These are phyloP conservation scores for Pteropus rufus DNA, from an alignment of 2,797 vertebrate genomes.

Conservation along the genomic window DNA sequence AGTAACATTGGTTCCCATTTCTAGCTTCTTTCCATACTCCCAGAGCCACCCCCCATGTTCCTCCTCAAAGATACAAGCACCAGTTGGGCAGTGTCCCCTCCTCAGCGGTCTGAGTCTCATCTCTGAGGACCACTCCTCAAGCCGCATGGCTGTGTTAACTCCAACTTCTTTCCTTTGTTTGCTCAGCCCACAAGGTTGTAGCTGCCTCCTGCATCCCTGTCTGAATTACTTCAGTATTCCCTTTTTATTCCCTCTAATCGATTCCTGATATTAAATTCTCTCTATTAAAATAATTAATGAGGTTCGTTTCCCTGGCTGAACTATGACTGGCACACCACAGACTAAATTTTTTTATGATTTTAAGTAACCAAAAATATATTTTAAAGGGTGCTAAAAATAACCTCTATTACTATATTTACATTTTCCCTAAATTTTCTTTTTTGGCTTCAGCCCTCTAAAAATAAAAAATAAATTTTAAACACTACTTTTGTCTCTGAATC, in stretches of 20 bases:
- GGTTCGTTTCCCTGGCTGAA: background rate
- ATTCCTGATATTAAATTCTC: background rate
- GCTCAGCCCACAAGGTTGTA: background rate
- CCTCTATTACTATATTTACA: background rate
- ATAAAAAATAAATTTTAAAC: background rate
- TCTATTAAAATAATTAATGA: too few relatives aligned
- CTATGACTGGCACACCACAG: background rate
- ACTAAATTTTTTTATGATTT: background rate
- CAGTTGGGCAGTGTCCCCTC: background rate
- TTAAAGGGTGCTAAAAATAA: background rate
- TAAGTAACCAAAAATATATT: background rate
- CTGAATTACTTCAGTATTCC: background rate
- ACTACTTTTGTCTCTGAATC: background rate
- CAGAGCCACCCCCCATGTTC: background rate
- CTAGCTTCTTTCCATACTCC: background rate
- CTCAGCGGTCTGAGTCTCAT: background rate
- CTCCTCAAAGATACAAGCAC: background rate
- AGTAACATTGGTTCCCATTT: background rate
- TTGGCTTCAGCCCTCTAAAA: background rate
- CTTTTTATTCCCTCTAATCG: background rate
- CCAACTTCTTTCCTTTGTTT: background rate
- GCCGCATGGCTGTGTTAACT: background rate
- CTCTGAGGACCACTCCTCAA: background rate
- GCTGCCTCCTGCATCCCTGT: background rate
- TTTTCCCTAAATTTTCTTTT: background rate